phyloP scores from a whole-genome alignment of 2,797 vertebrate genomes.

The Carapus acus region DNA sequence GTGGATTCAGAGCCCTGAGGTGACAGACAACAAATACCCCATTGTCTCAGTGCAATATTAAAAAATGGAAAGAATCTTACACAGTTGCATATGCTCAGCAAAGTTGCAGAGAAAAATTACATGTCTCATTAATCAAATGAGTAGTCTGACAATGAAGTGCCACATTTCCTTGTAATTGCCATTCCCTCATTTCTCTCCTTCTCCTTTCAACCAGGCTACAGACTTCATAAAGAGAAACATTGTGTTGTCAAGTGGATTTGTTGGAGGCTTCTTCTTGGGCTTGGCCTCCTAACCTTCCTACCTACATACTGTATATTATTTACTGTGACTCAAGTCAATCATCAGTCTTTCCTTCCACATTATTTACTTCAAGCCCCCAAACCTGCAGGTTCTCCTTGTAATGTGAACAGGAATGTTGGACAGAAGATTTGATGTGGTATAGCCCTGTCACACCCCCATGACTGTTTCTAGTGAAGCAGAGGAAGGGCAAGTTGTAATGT shows the following conservation, averaged over 20 bases:
- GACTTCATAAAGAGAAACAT: constrained; percentile 98
- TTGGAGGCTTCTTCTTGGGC: constrained; percentile 94
- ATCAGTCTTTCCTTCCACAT: constrained; percentile 24
- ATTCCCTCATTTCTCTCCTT: background rate
- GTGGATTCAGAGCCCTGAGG: too few relatives aligned
- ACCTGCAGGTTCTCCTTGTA: constrained; percentile 2
- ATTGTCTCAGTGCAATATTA: too few relatives aligned
- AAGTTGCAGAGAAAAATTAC: too few relatives aligned
- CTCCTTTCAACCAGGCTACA: constrained; percentile 77
- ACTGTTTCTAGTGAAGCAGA: background rate
- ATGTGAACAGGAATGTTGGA: constrained; percentile 1
- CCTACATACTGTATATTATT: background rate
- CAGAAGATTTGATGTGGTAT: constrained; percentile 40
- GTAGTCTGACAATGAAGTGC: too few relatives aligned
- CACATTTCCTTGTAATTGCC: background rate
- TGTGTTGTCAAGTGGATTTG: constrained; percentile 90
- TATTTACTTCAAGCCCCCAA: constrained; percentile 32
- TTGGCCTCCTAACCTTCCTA: constrained; percentile 78
- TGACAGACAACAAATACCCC: too few relatives aligned
- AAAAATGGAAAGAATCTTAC: too few relatives aligned
- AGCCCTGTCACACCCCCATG: constrained; percentile 3
- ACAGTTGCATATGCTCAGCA: too few relatives aligned
- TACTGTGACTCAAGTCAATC: constrained; percentile 43
- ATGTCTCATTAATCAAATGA: too few relatives aligned
- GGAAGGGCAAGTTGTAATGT: constrained; percentile 8